Evolutionary conservation across 35 echinoderm and acorn worm species (phyloP).

Genomic region (Strongylocentrotus purpuratus): DNA sequence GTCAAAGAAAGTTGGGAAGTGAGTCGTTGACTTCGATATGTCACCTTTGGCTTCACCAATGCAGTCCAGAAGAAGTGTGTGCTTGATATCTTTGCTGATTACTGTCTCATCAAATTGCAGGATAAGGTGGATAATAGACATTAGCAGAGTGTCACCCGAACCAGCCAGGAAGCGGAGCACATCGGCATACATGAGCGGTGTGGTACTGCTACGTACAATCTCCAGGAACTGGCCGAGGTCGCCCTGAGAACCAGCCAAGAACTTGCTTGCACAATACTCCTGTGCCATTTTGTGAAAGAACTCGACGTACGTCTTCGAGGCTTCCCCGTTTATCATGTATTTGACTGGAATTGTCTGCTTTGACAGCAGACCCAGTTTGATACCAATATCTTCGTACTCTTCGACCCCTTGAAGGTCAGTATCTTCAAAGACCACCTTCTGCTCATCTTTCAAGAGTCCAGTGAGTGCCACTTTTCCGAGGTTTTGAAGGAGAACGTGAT

Average conservation of each 20-base stretch:
- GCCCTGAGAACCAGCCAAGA: background rate
- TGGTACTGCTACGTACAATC: background rate
- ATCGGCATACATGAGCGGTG: slow-evolving; percentile 17
- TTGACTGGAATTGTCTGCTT: too few relatives aligned
- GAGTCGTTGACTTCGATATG: background rate
- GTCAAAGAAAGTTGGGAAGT: slow-evolving; percentile 1
- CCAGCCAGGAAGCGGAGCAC: slow-evolving; percentile 8
- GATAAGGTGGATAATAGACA: background rate
- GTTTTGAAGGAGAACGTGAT: background rate
- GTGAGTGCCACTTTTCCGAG: background rate
- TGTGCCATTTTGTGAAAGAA: slow-evolving; percentile 38
- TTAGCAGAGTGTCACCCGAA: background rate
- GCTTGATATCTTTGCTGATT: background rate
- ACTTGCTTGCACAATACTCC: slow-evolving; percentile 21
- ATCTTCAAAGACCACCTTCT: slow-evolving; percentile 26
- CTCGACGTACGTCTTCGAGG: slow-evolving; percentile 33
- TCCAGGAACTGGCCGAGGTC: background rate
- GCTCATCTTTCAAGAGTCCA: background rate
- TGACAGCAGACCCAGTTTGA: background rate
- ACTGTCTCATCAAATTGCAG: background rate
- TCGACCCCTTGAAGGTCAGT: background rate
- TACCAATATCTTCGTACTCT: background rate
- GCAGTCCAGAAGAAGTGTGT: background rate
- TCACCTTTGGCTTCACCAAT: slow-evolving; percentile 20
- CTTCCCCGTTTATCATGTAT: background rate